Evolutionary conservation across 2,888 invertebrate species (phyloP), one percentile per base, ranked within the genome.

Genomic region (Caenorhabditis uteleia): DNA sequence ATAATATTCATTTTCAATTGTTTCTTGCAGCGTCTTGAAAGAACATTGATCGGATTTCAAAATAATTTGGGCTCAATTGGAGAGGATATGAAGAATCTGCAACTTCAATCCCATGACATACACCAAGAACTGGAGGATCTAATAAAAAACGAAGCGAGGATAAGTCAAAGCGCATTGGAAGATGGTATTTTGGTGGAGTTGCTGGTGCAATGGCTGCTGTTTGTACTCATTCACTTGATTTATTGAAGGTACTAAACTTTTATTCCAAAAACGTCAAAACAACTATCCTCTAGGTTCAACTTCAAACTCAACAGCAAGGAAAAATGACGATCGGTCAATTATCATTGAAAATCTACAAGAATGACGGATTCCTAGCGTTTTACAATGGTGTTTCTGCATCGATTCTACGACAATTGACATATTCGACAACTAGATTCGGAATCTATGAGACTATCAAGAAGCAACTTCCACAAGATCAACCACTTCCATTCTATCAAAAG

Each of bases 181-280:
- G 89, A 85, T 99, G 97, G 97, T 98, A 95, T 85, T 97, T 95
- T 83, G 98, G 98, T 51, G 98, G 98, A 18, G 73, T 94, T 45
- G 93, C 93, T 25, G 92, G 94, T 50, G 92, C 94, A 20, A 92
- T 91, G 62, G 97, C 97, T 26, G 95, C 95, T 14, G 92, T 92
- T 84, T 89, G 91, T 78, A 99, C 98, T 10, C 98, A 99, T 87
- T 97, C 98, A 3, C 87, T 99, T 74, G 98, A 98, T 87, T 87
- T 97, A 59, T 86, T 98, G 33, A 98, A 98, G 88, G 75, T 70
- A 47, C 10, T 16, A 14, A 16, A 20, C 2, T 39, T 36, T 46
- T 51, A n/a, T 14, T 25, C 23, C 25, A 38, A 27, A n/a, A n/a
- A n/a, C n/a, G n/a, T n/a, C n/a, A n/a, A n/a, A n/a, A n/a, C n/a